Percentiles rank a stretch among this genome's conserved stretches.
phyloP scores from a whole-genome alignment of 2,797 vertebrate species.

The Liparis tanakae region DNA sequence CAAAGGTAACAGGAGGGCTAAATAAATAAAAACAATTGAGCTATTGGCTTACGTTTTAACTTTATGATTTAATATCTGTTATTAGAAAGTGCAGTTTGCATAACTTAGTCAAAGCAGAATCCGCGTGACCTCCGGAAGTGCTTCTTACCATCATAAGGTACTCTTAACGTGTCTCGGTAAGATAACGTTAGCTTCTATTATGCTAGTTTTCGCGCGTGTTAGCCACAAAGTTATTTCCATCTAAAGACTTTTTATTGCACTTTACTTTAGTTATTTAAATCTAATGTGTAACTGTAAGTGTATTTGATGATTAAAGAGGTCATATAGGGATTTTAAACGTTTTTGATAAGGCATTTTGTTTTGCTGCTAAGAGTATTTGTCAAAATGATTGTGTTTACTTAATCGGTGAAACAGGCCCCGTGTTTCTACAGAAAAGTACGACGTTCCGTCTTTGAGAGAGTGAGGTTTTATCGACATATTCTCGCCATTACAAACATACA shows the following conservation, averaged over 20 bases:
- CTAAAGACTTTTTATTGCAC: background rate
- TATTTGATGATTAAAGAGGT: background rate
- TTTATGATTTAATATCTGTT: background rate
- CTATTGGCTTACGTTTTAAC: background rate
- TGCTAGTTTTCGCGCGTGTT: background rate
- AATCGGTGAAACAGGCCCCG: too few relatives aligned
- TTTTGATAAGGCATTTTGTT: background rate
- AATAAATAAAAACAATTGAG: background rate
- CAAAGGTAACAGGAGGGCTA: too few relatives aligned
- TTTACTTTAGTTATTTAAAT: background rate
- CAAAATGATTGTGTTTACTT: background rate
- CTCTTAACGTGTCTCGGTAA: background rate
- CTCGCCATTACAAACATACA: background rate
- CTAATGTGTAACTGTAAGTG: background rate
- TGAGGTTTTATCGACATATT: background rate
- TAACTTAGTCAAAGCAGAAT: background rate
- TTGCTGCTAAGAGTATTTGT: background rate
- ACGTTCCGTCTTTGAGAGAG: background rate
- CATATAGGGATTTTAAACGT: background rate
- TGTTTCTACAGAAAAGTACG: too few relatives aligned
- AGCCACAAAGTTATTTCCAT: background rate
- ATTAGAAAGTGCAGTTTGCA: background rate
- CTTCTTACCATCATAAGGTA: too few relatives aligned
- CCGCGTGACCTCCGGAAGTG: background rate
- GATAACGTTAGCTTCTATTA: background rate